Evolutionary conservation across 1,140 invertebrate species (phyloP), one percentile per base, ranked within the genome.

Genomic region (Sipha flava): DNA sequence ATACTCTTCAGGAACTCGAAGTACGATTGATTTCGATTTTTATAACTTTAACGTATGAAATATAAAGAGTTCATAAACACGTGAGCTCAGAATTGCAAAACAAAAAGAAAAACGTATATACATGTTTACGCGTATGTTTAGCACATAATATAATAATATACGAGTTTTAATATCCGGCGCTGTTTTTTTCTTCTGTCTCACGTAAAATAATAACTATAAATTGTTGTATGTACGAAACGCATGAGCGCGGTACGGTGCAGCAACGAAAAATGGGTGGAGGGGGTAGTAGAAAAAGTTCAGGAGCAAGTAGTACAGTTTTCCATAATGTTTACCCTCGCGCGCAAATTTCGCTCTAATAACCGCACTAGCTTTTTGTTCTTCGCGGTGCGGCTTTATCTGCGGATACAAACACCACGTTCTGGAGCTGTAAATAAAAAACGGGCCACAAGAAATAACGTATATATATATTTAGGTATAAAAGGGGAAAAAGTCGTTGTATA

Each of bases 321-420:
- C 37, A 66, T 40, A 10, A 45, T 47, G 47, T 70, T 70, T 70
- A 47, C 26, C 23, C 26, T 47, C 0, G 18, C 62, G n/a, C 40
- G 23, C 66, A 29, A 70, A 70, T 70, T 45, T 70, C 26, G 16
- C 16, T 70, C 66, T 70, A 70, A 70, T 70, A 70, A 70, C 66
- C 40, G 7, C 14, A n/a, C 23, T n/a, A n/a, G 66, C 23, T n/a
- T 70, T 70, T 70, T 70, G 43, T 70, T 70, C 16, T 47, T 70
- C 3, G 66, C 37, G n/a, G n/a, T 10, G 37, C 12, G 23, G 9
- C 16, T 26, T 45, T 68, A 68, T 29, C 40, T 23, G 62, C 12
- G 62, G 26, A 37, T 37, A 62, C 9, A n/a, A 23, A 54, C 26
- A 54, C 52, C 18, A 3, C 59, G 66, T 70, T 70, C 26, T 18